These are phyloP conservation scores for Telmatherina bonti DNA, from an alignment of 2,797 vertebrate genomes.

Conservation along the genomic window DNA sequence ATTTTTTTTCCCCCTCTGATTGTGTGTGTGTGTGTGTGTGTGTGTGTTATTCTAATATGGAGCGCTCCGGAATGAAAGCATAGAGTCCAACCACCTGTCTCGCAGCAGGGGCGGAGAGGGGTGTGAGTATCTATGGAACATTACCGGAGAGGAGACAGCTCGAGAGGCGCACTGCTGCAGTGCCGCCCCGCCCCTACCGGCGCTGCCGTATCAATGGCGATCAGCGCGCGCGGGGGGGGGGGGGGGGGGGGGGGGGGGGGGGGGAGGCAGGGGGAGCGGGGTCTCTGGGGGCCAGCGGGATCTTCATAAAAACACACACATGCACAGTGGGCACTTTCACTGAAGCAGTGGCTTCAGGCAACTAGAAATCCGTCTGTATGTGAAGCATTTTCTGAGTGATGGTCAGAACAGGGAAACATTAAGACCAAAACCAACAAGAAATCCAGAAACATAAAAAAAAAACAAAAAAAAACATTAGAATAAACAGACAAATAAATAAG, in stretches of 20 bases:
- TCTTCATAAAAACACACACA: conserved; percentile 24
- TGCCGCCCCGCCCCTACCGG: conserved; percentile 80
- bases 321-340: neutral
- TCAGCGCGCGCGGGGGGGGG: conserved; percentile 18
- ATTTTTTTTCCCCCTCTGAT: conserved; percentile 38
- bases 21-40: conserved; percentile 13
- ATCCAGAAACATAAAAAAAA: too few species aligned
- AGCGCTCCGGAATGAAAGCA: conserved; percentile 66
- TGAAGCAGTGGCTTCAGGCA: neutral
- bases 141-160: conserved; percentile 81
- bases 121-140: conserved; percentile 75
- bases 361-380: neutral
- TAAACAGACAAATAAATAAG: too few species aligned
- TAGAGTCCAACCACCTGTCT: conserved; percentile 81
- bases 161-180: conserved; percentile 81
- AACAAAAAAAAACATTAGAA: too few species aligned
- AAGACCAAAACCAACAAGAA: neutral
- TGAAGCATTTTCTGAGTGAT: neutral
- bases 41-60: conserved; percentile 50
- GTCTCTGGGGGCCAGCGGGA: conserved; percentile 48
- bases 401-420: neutral
- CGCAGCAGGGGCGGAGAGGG: conserved; percentile 77
- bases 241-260: conserved; percentile 33
- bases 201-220: conserved; percentile 68
- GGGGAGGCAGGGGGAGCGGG: conserved; percentile 8